Evolutionary conservation across 2,888 invertebrate species (phyloP).

Genomic region (Crocallis elinguaria): DNA sequence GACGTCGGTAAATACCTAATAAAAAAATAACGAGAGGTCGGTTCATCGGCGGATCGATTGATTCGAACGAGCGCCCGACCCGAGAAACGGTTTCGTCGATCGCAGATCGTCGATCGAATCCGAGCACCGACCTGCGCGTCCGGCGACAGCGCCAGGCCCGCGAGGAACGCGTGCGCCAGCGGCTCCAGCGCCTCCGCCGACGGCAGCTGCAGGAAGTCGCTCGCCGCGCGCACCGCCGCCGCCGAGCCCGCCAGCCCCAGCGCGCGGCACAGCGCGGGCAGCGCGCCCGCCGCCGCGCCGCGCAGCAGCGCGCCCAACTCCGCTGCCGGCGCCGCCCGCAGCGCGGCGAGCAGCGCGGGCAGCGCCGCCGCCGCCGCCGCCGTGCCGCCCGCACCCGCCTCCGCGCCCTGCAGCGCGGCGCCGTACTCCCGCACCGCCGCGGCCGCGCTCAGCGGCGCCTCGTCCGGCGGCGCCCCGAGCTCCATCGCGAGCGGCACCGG

Average conservation of each 20-base stretch:
- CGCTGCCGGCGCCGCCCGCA: conserved; percentile 30
- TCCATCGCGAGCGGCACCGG: conserved; percentile 4
- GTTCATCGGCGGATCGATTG: too few relatives aligned
- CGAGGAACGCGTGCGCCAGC: conserved; percentile 33
- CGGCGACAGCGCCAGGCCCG: conserved; percentile 40
- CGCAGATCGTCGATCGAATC: too few relatives aligned
- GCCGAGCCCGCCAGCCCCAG: conserved; percentile 54
- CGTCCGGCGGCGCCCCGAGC: neutral
- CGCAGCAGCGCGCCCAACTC: conserved; percentile 26
- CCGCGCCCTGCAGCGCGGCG: conserved; percentile 33
- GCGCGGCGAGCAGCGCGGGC: conserved; percentile 10
- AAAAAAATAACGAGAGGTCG: too few relatives aligned
- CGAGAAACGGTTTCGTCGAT: too few relatives aligned
- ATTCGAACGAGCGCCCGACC: too few relatives aligned
- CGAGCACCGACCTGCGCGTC: conserved; percentile 14
- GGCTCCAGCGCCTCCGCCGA: conserved; percentile 43
- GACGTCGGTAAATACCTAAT: too few relatives aligned
- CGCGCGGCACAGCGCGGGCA: conserved; percentile 38
- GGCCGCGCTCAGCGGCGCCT: neutral
- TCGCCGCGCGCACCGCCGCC: conserved; percentile 50
- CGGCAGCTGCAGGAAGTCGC: conserved; percentile 50
- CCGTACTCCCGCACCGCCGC: conserved; percentile 16
- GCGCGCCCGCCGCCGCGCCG: conserved; percentile 1
- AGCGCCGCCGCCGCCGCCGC: conserved; percentile 28
- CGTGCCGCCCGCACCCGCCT: conserved; percentile 29